These are phyloP conservation scores for Embidobia sp. DNA, from an alignment of 2,888 invertebrate genomes.

Conservation along the genomic window DNA sequence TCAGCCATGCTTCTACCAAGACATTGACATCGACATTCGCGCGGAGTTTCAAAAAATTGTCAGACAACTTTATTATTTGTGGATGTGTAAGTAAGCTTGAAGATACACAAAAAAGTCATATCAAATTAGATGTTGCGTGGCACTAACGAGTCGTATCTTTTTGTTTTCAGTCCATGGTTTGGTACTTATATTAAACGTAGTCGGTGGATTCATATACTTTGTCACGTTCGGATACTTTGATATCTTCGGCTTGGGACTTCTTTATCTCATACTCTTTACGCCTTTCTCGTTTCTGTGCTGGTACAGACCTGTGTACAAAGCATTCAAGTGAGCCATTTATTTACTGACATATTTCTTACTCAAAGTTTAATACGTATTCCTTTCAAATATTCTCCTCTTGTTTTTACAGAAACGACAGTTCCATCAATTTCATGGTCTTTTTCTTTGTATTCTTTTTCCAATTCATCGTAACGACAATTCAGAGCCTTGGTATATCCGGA, in stretches of 20 bases:
- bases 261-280: conserved; percentile 94
- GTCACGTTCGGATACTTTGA: conserved; percentile 85
- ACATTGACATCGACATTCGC: conserved; percentile 99
- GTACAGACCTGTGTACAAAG: conserved; percentile 99
- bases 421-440: conserved; percentile 99
- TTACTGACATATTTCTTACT: not conserved
- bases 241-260: conserved; percentile 92
- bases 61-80: conserved; percentile 95
- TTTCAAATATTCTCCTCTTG: conserved; percentile 43
- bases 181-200: conserved; percentile 91
- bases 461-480: conserved; percentile 93
- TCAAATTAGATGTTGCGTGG: conserved; percentile 12
- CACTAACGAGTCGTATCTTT: conserved; percentile 12
- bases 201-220: conserved; percentile 92
- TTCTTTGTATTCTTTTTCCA: conserved; percentile 99
- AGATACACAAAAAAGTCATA: too few species aligned
- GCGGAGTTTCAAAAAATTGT: conserved; percentile 98
- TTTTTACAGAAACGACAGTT: conserved; percentile 93
- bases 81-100: conserved; percentile 99
- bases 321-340: conserved; percentile 87
- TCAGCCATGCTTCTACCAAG: conserved; percentile 99
- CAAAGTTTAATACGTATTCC: too few species aligned
- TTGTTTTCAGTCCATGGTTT: conserved; percentile 91
- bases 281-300: conserved; percentile 99
- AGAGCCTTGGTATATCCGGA: conserved; percentile 92